Evolutionary conservation across 2,888 invertebrate genomes (phyloP).

Genomic region (Physocephala rufipes): DNA sequence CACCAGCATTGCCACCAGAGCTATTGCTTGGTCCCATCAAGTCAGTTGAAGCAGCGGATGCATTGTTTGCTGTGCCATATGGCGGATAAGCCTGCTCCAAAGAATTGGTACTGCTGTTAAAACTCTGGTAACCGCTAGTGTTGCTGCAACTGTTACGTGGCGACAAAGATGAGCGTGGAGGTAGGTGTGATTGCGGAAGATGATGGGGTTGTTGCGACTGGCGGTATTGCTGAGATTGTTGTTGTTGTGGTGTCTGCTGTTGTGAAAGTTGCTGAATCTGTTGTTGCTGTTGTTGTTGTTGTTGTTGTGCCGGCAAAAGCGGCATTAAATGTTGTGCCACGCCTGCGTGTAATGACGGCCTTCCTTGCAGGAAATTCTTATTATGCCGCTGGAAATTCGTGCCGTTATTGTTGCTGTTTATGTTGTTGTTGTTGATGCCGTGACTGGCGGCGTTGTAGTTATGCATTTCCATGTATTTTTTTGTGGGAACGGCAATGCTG

Average conservation of each 20-base stretch:
- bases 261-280: conserved; percentile 30
- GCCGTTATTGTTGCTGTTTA: conserved; percentile 45
- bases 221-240: conserved; percentile 47
- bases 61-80: conserved; percentile 41
- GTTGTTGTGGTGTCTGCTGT: conserved; percentile 45
- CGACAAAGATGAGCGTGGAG: conserved; percentile 41
- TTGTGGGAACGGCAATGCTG: conserved; percentile 58
- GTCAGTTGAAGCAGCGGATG: background rate
- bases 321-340: conserved; percentile 19
- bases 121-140: conserved; percentile 65
- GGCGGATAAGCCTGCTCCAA: conserved; percentile 64
- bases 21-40: conserved; percentile 26
- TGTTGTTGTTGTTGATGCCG: conserved; percentile 47
- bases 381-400: conserved; percentile 33
- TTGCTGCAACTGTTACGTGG: conserved; percentile 62
- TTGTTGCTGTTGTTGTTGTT: conserved; percentile 41
- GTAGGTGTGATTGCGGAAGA: conserved; percentile 33
- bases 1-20: conserved; percentile 18
- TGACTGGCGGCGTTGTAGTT: conserved; percentile 52
- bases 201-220: conserved; percentile 33
- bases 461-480: conserved; percentile 59
- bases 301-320: conserved; percentile 49
- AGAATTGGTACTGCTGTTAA: conserved; percentile 65
- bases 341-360: conserved; percentile 37
- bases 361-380: conserved; percentile 55